Conservation (phyloP, 2,113 vertebrate species). For the Syngnathus scovelli region DNA sequence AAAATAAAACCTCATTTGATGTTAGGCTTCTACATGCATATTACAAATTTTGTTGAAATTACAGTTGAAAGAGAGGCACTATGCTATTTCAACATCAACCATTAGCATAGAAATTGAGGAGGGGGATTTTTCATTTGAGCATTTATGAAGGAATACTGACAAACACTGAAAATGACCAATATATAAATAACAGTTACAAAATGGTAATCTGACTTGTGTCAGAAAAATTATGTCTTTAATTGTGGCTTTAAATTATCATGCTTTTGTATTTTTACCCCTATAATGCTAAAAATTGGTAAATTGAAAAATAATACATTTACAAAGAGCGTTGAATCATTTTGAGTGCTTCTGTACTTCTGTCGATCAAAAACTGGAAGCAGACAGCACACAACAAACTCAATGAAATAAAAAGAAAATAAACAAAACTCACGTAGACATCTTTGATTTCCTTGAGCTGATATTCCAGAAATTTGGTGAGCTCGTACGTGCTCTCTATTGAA, state of each 20-base stretch:
- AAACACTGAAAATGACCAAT: neutral
- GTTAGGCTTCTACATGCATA: neutral
- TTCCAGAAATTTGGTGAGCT: conserved; percentile 95
- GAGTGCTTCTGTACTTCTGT: too few species aligned
- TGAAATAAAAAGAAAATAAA: neutral
- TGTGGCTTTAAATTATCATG: neutral
- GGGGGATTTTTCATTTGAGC: too few species aligned
- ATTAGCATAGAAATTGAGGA: neutral
- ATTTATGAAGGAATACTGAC: neutral
- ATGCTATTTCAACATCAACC: neutral
- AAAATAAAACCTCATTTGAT: neutral
- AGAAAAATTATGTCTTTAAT: too few species aligned
- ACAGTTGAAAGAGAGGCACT: too few species aligned
- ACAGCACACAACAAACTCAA: neutral
- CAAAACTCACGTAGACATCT: conserved; percentile 84
- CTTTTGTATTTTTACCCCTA: neutral
- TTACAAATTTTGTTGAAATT: neutral
- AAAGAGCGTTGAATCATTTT: neutral
- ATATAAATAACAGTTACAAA: neutral
- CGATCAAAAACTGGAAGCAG: neutral
- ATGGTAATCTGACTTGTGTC: neutral
- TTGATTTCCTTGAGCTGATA: conserved; percentile 93
- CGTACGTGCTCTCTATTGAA: conserved; percentile 93
- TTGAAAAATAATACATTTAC: neutral
- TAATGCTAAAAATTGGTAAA: neutral